phyloP scores from a whole-genome alignment of 2,113 vertebrate genomes.

The Hiodon alosoides region DNA sequence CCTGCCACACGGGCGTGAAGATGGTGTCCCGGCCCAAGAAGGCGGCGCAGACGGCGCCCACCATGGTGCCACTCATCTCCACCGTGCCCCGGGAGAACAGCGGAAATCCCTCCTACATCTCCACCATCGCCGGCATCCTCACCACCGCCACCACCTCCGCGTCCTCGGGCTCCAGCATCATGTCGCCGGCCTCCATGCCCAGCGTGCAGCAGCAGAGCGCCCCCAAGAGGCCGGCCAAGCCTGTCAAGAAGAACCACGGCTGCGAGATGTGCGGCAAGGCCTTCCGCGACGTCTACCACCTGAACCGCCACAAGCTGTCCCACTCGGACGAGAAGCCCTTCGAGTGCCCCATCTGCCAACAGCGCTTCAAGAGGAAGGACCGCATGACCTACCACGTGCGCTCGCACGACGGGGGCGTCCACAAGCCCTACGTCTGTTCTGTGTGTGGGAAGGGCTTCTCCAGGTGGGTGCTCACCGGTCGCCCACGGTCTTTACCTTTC shows the following conservation, averaged over 20 bases:
- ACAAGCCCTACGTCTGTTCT: slow-evolving; percentile 95
- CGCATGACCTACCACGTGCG: slow-evolving; percentile 99
- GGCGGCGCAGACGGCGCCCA: slow-evolving; percentile 77
- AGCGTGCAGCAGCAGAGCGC: slow-evolving; percentile 62
- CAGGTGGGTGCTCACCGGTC: slow-evolving; percentile 65
- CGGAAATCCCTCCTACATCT: slow-evolving; percentile 78
- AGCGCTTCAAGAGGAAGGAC: slow-evolving; percentile 98
- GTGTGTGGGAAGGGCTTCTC: slow-evolving; percentile 99
- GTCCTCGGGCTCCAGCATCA: slow-evolving; percentile 67
- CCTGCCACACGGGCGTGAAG: slow-evolving; percentile 97
- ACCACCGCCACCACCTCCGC: slow-evolving; percentile 92
- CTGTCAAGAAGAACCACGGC: slow-evolving; percentile 96
- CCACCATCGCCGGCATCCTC: slow-evolving; percentile 88
- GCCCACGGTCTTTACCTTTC: slow-evolving; percentile 30
- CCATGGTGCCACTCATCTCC: slow-evolving; percentile 89
- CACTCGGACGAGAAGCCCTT: slow-evolving; percentile 98
- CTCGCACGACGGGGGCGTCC: slow-evolving; percentile 95
- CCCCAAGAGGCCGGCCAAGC: slow-evolving; percentile 90
- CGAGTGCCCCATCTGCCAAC: slow-evolving; percentile 96
- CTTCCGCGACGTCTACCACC: slow-evolving; percentile 98
- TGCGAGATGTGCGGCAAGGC: slow-evolving; percentile 99
- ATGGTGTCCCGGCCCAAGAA: slow-evolving; percentile 97
- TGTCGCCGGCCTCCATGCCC: slow-evolving; percentile 55
- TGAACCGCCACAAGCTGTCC: slow-evolving; percentile 97
- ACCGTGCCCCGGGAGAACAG: slow-evolving; percentile 77